Percentiles rank a stretch among this genome's conserved stretches.
Conservation (phyloP, 64 coral and sea anemone genomes). For the Stylophora pistillata region DNA sequence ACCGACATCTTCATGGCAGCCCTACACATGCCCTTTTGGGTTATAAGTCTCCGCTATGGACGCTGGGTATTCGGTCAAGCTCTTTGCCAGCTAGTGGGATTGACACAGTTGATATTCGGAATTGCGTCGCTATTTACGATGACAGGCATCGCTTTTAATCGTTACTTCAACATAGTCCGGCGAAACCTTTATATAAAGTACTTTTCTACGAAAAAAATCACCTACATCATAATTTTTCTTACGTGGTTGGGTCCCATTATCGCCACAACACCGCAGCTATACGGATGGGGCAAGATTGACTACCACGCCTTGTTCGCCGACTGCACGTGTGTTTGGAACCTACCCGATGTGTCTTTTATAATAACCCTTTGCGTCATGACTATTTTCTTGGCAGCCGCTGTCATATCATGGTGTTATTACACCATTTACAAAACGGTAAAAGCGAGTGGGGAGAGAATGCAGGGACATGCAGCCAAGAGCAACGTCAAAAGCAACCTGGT, state of each 20-base stretch:
- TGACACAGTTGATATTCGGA: slow-evolving; percentile 50
- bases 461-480: slow-evolving; percentile 14
- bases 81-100: slow-evolving; percentile 30
- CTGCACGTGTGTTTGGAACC: slow-evolving; percentile 55
- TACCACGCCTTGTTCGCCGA: slow-evolving; percentile 26
- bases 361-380: slow-evolving; percentile 7
- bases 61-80: slow-evolving; percentile 50
- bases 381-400: slow-evolving; percentile 11
- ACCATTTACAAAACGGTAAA: slow-evolving; percentile 72
- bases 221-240: not conserved
- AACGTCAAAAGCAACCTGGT: not conserved
- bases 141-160: slow-evolving; percentile 47
- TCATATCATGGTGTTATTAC: slow-evolving; percentile 64
- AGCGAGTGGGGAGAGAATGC: slow-evolving; percentile 21
- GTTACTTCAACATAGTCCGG: slow-evolving; percentile 64
- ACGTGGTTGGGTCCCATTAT: slow-evolving; percentile 35
- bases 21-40: slow-evolving; percentile 67
- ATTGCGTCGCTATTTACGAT: slow-evolving; percentile 56
- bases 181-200: slow-evolving; percentile 24
- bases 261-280: slow-evolving; percentile 41
- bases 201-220: slow-evolving; percentile 21
- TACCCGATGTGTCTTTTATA: slow-evolving; percentile 52
- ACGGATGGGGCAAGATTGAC: slow-evolving; percentile 41
- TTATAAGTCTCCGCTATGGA: slow-evolving; percentile 47
- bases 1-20: slow-evolving; percentile 58